Conservation (phyloP, 2,113 vertebrate genomes). For the Piaya cayana region DNA sequence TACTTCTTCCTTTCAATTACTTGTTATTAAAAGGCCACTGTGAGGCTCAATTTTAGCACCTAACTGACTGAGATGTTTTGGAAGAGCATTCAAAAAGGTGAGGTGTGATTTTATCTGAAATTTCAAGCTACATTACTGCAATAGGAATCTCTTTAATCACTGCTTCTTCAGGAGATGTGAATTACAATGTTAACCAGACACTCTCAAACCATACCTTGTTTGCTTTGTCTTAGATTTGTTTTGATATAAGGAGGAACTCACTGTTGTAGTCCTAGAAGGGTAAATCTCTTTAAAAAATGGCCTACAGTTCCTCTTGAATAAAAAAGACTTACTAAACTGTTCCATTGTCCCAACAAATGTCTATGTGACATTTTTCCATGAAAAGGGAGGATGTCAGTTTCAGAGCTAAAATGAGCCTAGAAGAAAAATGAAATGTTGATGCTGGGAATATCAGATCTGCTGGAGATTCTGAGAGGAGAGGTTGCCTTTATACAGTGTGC, state of each 20-base stretch:
- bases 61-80: neutral
- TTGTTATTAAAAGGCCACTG: neutral
- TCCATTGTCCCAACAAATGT: neutral
- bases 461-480: neutral
- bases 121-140: neutral
- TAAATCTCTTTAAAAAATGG: neutral
- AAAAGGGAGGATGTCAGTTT: neutral
- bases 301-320: neutral
- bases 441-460: neutral
- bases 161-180: neutral
- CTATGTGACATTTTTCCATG: neutral
- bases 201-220: neutral
- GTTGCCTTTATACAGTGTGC: neutral
- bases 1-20: neutral
- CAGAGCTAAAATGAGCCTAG: neutral
- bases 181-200: neutral
- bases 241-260: neutral
- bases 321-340: neutral
- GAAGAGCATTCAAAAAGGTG: neutral
- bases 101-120: neutral
- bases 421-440: neutral
- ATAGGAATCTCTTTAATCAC: neutral
- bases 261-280: neutral
- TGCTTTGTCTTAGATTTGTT: neutral
- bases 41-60: neutral